Evolutionary conservation across 2,113 vertebrate genomes (phyloP).

Genomic region (Pomatostomus ruficeps): DNA sequence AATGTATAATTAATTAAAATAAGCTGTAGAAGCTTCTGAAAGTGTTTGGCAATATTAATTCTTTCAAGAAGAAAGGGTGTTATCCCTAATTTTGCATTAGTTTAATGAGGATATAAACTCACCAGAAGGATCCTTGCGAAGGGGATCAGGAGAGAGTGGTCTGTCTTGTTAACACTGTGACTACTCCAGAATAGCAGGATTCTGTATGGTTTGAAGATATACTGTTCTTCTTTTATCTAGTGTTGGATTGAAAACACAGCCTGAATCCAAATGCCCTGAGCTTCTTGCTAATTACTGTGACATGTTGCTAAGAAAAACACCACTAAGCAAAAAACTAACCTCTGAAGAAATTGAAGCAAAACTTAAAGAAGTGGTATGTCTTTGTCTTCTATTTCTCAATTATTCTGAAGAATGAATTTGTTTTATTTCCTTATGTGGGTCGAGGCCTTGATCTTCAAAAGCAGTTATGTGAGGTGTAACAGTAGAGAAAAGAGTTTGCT

Average conservation of each 20-base stretch:
- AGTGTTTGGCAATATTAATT: background rate
- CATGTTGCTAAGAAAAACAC: constrained; percentile 98
- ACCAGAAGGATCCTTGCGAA: background rate
- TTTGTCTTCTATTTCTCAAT: background rate
- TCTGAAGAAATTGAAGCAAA: constrained; percentile 99
- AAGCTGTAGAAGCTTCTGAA: background rate
- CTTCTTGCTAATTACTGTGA: constrained; percentile 99
- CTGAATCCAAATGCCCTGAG: constrained; percentile 98
- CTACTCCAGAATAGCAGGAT: background rate
- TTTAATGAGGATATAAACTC: background rate
- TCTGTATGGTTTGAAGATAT: background rate
- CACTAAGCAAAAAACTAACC: constrained; percentile 97
- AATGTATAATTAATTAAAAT: background rate
- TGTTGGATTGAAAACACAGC: constrained; percentile 95
- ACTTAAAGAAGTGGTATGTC: constrained; percentile 95
- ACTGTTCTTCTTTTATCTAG: constrained; percentile 70
- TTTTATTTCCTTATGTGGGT: background rate
- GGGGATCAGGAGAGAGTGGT: background rate
- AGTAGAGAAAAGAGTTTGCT: background rate
- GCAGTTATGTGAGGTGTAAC: background rate
- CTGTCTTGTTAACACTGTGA: background rate
- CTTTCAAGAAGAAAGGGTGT: background rate
- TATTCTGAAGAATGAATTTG: background rate
- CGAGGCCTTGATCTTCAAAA: background rate
- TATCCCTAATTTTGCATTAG: background rate